Evolutionary conservation across 1,140 invertebrate species (phyloP).

Genomic region (Heliconius melpomene): DNA sequence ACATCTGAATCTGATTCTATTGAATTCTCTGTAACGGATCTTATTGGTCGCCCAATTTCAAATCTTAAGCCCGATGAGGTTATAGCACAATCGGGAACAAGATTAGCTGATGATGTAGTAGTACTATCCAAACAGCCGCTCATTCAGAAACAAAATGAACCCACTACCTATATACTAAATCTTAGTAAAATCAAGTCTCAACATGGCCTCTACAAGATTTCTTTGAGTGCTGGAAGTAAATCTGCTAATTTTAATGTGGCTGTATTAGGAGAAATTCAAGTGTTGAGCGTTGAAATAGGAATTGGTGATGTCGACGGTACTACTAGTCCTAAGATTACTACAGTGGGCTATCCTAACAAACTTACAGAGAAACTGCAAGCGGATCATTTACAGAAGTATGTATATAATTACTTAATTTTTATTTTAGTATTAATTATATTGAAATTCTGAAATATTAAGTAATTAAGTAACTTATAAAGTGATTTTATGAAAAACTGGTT

Average conservation of each 20-base stretch:
- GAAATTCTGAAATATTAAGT: no score
- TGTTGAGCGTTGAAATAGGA: conserved; percentile 93
- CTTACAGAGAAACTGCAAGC: conserved; percentile 86
- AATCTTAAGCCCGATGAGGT: conserved; percentile 84
- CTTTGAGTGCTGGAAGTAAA: conserved; percentile 87
- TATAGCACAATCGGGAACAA: conserved; percentile 88
- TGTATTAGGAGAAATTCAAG: conserved; percentile 86
- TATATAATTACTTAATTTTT: neutral
- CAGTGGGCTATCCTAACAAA: conserved; percentile 88
- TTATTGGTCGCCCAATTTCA: conserved; percentile 89
- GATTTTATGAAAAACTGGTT: no score
- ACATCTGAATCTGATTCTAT: conserved; percentile 87
- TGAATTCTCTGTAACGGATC: conserved; percentile 89
- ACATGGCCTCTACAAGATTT: conserved; percentile 92
- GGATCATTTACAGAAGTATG: conserved; percentile 92
- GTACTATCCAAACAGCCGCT: conserved; percentile 85
- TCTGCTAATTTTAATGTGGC: conserved; percentile 86
- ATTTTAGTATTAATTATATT: neutral
- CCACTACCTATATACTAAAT: conserved; percentile 89
- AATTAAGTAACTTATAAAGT: no score
- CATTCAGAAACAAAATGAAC: conserved; percentile 76
- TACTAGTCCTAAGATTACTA: conserved; percentile 89
- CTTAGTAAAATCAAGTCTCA: conserved; percentile 89
- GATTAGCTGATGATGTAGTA: conserved; percentile 88
- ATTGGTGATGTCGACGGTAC: conserved; percentile 94